These are phyloP conservation scores for Heliconius melpomene DNA, from an alignment of 1,140 invertebrate genomes.

Conservation along the genomic window DNA sequence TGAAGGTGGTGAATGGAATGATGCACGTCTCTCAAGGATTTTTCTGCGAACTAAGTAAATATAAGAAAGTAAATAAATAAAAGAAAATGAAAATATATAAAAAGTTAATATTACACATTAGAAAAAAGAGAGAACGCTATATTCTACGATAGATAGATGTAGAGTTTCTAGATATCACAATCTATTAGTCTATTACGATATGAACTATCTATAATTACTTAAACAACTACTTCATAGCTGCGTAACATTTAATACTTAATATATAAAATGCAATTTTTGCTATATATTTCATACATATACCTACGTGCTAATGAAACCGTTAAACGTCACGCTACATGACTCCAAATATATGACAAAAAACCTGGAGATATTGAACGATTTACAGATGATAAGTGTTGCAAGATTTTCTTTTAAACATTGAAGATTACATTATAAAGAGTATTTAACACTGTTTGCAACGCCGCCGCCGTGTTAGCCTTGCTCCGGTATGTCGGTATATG, in stretches of 20 bases:
- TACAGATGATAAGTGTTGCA: slow-evolving; percentile 26
- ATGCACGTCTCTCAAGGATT: background rate
- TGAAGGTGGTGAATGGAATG: background rate
- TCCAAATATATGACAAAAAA: slow-evolving; percentile 28
- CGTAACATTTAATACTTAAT: background rate
- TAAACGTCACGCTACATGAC: slow-evolving; percentile 21
- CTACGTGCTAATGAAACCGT: slow-evolving; percentile 20
- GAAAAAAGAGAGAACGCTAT: too few species aligned
- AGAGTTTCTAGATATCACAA: background rate
- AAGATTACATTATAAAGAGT: slow-evolving; percentile 30
- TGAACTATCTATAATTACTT: background rate
- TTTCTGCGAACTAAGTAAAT: background rate
- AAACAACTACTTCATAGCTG: background rate
- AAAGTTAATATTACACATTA: too few species aligned
- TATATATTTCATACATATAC: slow-evolving; percentile 5
- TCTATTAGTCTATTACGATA: background rate
- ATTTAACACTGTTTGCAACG: slow-evolving; percentile 35
- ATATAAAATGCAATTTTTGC: background rate
- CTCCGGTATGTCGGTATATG: slow-evolving; percentile 43
- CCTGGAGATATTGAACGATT: slow-evolving; percentile 17
- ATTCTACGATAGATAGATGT: background rate
- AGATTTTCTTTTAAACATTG: slow-evolving; percentile 21
- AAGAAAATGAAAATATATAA: background rate
- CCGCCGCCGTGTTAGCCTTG: slow-evolving; percentile 38
- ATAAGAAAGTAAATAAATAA: background rate